Conservation (phyloP, 2,797 vertebrate species). For the Benthosema pterotum region DNA sequence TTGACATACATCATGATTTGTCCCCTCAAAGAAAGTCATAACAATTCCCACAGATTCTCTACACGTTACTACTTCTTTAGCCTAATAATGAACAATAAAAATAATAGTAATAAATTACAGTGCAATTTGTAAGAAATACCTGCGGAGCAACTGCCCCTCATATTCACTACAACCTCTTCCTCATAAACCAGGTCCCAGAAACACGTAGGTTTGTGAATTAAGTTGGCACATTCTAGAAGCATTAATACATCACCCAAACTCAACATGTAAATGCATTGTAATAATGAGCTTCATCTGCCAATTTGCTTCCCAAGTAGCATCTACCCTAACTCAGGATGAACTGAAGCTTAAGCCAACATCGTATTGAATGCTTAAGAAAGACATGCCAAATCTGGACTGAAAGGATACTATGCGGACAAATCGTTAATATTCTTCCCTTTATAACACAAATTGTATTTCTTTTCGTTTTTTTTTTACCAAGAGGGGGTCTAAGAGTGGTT, state of each 20-base stretch:
- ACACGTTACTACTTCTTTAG: constrained; percentile 31
- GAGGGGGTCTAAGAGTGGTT: not conserved
- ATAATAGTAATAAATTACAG: constrained; percentile 79
- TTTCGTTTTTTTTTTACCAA: not conserved
- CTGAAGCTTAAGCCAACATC: constrained; percentile 7
- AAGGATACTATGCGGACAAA: constrained; percentile 4
- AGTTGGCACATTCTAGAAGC: constrained; percentile 64
- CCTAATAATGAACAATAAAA: constrained; percentile 58
- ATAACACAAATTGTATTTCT: not conserved
- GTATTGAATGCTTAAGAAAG: constrained; percentile 2
- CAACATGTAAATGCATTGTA: constrained; percentile 37
- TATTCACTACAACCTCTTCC: constrained; percentile 22
- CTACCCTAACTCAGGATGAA: not conserved
- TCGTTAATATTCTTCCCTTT: not conserved
- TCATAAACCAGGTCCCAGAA: constrained; percentile 36
- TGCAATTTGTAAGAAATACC: constrained; percentile 70
- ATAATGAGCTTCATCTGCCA: constrained; percentile 18
- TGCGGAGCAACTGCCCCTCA: constrained; percentile 37
- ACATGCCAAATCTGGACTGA: constrained; percentile 27
- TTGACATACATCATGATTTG: constrained; percentile 19
- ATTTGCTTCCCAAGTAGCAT: constrained; percentile 1
- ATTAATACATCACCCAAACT: constrained; percentile 10
- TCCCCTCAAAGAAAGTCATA: constrained; percentile 48
- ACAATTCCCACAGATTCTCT: constrained; percentile 42
- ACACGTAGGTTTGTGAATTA: constrained; percentile 40